A percentile compares a stretch with the other conserved stretches of the same genome.
Conservation (phyloP, 2,113 vertebrate genomes). For the Misgurnus mizolepis region DNA sequence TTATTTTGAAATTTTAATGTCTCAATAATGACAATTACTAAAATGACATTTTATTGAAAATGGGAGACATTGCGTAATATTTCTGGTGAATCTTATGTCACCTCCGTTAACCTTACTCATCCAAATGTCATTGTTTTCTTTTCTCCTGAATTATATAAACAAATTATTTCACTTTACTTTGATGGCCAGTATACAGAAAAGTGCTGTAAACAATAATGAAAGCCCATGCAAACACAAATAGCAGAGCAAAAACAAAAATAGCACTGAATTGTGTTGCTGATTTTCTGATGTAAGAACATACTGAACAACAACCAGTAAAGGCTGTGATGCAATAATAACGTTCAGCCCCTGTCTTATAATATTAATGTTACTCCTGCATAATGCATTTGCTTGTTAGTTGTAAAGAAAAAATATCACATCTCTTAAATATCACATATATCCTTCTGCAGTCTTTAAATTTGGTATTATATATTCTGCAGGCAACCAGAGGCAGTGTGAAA, state of each 20-base stretch:
- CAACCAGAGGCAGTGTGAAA: slow-evolving; percentile 81
- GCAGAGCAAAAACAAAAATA: too few species aligned
- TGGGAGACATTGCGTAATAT: not conserved
- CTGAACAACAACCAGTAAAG: not conserved
- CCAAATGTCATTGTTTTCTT: not conserved
- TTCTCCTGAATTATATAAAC: not conserved
- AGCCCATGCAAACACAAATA: too few species aligned
- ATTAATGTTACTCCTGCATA: too few species aligned
- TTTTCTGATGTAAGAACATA: not conserved
- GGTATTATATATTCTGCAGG: slow-evolving; percentile 62
- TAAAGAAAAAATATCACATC: too few species aligned
- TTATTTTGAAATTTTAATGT: not conserved
- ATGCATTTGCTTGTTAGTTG: too few species aligned
- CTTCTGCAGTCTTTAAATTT: not conserved
- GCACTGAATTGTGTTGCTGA: not conserved
- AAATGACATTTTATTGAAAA: not conserved
- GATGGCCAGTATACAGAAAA: too few species aligned
- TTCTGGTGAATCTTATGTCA: slow-evolving; percentile 3
- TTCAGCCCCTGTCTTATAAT: too few species aligned
- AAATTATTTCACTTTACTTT: not conserved
- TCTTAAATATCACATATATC: not conserved
- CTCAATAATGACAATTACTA: not conserved
- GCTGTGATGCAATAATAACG: not conserved
- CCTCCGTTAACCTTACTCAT: not conserved
- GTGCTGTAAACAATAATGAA: too few species aligned